Conservation (phyloP, 2,113 vertebrate genomes). For the Brienomyrus longianalis region DNA sequence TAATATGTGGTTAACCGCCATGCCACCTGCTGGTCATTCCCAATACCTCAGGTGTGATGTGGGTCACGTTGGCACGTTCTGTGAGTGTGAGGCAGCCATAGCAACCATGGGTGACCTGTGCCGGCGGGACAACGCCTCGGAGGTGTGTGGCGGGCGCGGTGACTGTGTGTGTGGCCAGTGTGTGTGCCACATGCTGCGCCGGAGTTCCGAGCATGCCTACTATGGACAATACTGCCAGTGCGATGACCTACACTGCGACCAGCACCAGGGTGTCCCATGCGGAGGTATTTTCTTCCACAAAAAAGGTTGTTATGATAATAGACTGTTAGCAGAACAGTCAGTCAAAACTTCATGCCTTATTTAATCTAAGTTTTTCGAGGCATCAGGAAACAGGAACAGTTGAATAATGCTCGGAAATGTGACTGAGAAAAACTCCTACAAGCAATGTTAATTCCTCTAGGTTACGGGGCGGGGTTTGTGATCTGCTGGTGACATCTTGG, state of each 20-base stretch:
- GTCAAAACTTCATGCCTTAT: not conserved
- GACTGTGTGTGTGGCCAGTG: conserved; percentile 31
- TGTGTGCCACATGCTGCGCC: conserved; percentile 19
- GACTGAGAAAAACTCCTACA: not conserved
- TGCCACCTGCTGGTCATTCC: not conserved
- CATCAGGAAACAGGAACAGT: not conserved
- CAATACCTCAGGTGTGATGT: conserved; percentile 14
- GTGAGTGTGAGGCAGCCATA: conserved; percentile 17
- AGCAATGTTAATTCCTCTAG: not conserved
- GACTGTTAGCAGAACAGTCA: not conserved
- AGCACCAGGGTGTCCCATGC: conserved; percentile 22
- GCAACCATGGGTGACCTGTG: not conserved
- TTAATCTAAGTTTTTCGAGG: not conserved
- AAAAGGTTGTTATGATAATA: not conserved
- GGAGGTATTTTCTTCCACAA: conserved; percentile 19
- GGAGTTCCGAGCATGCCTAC: conserved; percentile 18
- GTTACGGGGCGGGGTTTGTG: not conserved
- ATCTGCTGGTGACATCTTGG: not conserved
- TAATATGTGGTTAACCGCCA: not conserved
- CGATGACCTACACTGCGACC: conserved; percentile 33
- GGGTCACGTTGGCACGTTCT: conserved; percentile 20
- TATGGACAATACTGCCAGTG: conserved; percentile 29
- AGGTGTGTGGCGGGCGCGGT: conserved; percentile 22
- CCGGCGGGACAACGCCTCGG: conserved; percentile 16
- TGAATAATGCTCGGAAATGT: not conserved